Percentiles rank a stretch among this genome's conserved stretches.
Evolutionary conservation across 53 echinoderm and acorn worm species (phyloP).

Genomic region (Zoroaster sp.): DNA sequence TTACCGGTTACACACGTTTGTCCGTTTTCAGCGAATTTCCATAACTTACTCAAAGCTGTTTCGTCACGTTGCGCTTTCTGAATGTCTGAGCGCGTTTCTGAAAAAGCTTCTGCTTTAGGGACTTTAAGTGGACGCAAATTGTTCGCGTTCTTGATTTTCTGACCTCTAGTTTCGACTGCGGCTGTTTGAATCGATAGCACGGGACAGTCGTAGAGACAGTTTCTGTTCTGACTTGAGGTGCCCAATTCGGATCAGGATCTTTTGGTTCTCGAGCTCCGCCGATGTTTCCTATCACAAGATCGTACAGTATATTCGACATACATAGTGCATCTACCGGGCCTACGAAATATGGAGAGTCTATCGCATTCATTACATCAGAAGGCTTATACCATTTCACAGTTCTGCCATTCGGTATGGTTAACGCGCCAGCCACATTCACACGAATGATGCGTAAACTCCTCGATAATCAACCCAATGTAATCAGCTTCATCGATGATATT

Average conservation of each 20-base stretch:
- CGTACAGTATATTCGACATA: conserved; percentile 16
- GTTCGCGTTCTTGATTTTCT: background rate
- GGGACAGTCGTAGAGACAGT: background rate
- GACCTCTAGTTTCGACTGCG: background rate
- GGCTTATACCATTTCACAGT: no score
- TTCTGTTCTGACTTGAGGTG: background rate
- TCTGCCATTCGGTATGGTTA: no score
- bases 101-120: conserved; percentile 3
- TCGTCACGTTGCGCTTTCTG: background rate
- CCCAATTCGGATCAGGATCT: conserved; percentile 9
- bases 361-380: no score
- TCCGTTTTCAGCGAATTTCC: background rate
- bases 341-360: conserved; percentile 10
- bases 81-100: conserved; percentile 20
- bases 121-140: conserved; percentile 7
- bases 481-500: no score
- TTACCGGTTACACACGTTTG: background rate
- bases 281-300: background rate
- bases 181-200: no score
- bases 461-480: no score
- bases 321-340: conserved; percentile 21
- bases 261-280: background rate
- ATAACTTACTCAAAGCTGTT: background rate
- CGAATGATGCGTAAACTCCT: no score
- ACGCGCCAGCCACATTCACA: no score